phyloP scores from a whole-genome alignment of 2,797 vertebrate genomes.

The Capromys pilorides region DNA sequence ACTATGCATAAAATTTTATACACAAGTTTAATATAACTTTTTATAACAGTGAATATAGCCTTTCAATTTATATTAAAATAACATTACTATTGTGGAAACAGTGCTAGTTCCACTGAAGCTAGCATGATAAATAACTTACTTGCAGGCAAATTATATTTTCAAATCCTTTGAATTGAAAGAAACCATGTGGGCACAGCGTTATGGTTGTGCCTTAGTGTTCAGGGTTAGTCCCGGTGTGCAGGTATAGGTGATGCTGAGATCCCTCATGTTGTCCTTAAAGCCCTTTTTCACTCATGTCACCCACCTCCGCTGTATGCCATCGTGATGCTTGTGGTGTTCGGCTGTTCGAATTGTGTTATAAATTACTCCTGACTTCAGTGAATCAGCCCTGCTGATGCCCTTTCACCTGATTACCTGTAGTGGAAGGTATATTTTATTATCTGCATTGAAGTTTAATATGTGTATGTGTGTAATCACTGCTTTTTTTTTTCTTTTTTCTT shows the following conservation, averaged over 20 bases:
- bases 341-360: not conserved
- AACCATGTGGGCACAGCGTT: not conserved
- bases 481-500: too few species aligned
- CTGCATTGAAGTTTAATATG: not conserved
- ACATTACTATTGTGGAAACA: not conserved
- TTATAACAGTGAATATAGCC: not conserved
- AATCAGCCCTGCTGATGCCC: not conserved
- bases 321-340: not conserved
- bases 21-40: not conserved
- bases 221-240: not conserved
- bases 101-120: constrained; percentile 4
- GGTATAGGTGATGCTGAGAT: not conserved
- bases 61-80: not conserved
- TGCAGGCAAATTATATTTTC: not conserved
- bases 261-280: not conserved
- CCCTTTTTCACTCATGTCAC: not conserved
- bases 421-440: not conserved
- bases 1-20: not conserved
- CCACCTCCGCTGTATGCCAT: not conserved
- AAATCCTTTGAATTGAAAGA: not conserved
- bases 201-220: not conserved
- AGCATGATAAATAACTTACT: not conserved
- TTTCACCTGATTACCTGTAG: constrained; percentile 27
- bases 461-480: not conserved
- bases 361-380: not conserved